Percentiles rank a stretch among this genome's conserved stretches.
Conservation (phyloP, 1,140 invertebrate genomes). For the Latrodectus geometricus region DNA sequence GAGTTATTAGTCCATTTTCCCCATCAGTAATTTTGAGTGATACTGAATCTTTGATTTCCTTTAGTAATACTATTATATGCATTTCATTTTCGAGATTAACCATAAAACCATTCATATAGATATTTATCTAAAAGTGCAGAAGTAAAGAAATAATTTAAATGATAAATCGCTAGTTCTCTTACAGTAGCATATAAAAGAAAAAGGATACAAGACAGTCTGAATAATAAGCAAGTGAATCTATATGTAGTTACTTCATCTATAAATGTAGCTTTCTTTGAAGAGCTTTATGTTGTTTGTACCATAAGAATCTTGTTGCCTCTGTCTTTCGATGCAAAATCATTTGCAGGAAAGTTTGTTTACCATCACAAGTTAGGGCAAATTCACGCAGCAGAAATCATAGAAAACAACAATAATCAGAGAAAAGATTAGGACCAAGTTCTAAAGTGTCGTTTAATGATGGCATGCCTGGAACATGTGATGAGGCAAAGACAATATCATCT, state of each 20-base stretch:
- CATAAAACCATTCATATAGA: conserved; percentile 21
- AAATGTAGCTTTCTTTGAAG: no score
- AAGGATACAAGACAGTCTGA: conserved; percentile 22
- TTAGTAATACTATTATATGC: not conserved
- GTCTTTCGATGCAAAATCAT: not conserved
- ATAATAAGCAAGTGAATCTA: conserved; percentile 22
- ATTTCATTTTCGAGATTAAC: not conserved
- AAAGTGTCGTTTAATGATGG: conserved; percentile 44
- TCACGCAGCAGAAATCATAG: conserved; percentile 19
- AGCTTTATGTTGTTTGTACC: not conserved
- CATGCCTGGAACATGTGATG: conserved; percentile 20
- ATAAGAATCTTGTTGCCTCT: conserved; percentile 1
- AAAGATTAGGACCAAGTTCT: conserved; percentile 21
- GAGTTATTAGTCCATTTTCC: not conserved
- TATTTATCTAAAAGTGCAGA: conserved; percentile 7
- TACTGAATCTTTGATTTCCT: not conserved
- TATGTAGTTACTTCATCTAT: no score
- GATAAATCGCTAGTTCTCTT: not conserved
- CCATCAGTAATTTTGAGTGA: not conserved
- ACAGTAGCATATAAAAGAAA: conserved; percentile 29
- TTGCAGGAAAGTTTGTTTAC: conserved; percentile 25
- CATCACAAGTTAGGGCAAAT: not conserved
- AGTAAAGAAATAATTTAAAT: conserved; percentile 5
- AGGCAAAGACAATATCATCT: conserved; percentile 23
- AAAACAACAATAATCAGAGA: not conserved